Conservation (phyloP, 2,113 vertebrate genomes). For the Tychaedon coryphoeus region DNA sequence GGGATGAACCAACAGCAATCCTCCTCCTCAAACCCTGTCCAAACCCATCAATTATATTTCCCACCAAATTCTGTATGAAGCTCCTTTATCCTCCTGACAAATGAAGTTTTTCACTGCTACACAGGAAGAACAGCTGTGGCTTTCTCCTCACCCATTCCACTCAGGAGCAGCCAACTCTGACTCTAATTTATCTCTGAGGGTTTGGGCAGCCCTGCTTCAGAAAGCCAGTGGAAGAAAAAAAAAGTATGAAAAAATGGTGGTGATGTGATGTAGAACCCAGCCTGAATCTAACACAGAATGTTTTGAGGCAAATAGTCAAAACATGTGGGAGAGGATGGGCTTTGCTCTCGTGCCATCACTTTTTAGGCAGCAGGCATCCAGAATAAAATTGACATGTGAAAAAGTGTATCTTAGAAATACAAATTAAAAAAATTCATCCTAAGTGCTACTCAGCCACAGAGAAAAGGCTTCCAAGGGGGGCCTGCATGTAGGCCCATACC, state of each 20-base stretch:
- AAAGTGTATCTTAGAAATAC: not conserved
- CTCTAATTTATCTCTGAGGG: not conserved
- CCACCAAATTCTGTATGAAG: not conserved
- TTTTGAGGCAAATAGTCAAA: constrained; percentile 34
- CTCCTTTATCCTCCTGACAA: not conserved
- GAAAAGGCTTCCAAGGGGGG: not conserved
- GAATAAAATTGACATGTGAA: not conserved
- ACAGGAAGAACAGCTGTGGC: not conserved
- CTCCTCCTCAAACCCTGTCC: rapidly evolving
- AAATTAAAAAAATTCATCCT: not conserved
- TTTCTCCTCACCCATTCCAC: not conserved
- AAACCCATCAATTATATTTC: rapidly evolving
- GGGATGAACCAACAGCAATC: rapidly evolving
- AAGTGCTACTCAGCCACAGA: not conserved
- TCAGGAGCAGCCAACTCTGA: not conserved
- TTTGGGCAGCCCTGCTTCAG: not conserved
- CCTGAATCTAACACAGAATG: not conserved
- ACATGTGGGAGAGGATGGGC: not conserved
- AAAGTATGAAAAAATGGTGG: not conserved
- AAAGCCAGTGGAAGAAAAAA: not conserved
- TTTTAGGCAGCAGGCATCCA: not conserved
- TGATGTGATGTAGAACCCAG: not conserved
- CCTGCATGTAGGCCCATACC: not conserved
- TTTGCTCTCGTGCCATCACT: not conserved
- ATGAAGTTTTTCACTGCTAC: not conserved